Evolutionary conservation across 2,888 invertebrate genomes (phyloP).

Genomic region (Dasysyrphus albostriatus): DNA sequence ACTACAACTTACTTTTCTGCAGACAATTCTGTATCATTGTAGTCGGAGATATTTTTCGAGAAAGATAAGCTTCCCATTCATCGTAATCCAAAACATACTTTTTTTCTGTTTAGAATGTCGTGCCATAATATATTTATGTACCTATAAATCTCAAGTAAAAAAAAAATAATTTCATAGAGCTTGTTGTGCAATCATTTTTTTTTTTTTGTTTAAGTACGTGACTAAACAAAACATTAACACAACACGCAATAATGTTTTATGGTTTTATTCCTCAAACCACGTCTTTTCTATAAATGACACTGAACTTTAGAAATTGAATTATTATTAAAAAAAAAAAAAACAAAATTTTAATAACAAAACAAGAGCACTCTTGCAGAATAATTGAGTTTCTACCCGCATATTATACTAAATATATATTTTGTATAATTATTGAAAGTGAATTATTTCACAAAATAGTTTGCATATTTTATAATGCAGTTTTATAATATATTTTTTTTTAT

Average conservation of each 20-base stretch:
- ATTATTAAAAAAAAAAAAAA: too few species aligned
- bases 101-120: too few species aligned
- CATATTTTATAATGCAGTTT: not conserved
- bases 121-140: too few species aligned
- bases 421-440: not conserved
- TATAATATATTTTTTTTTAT: too few species aligned
- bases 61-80: too few species aligned
- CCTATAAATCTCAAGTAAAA: too few species aligned
- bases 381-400: not conserved
- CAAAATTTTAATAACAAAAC: not conserved
- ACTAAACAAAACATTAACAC: not conserved
- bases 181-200: not conserved
- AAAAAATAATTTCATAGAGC: not conserved
- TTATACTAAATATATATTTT: not conserved
- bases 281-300: not conserved
- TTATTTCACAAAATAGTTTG: not conserved
- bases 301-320: not conserved
- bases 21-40: too few species aligned
- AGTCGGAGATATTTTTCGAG: too few species aligned
- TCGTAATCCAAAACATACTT: too few species aligned
- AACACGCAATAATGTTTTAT: not conserved
- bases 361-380: not conserved
- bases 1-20: too few species aligned
- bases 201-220: not conserved
- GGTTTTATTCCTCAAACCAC: not conserved